phyloP scores from a whole-genome alignment of 1,140 invertebrate genomes.

The Parasteatoda tepidariorum region DNA sequence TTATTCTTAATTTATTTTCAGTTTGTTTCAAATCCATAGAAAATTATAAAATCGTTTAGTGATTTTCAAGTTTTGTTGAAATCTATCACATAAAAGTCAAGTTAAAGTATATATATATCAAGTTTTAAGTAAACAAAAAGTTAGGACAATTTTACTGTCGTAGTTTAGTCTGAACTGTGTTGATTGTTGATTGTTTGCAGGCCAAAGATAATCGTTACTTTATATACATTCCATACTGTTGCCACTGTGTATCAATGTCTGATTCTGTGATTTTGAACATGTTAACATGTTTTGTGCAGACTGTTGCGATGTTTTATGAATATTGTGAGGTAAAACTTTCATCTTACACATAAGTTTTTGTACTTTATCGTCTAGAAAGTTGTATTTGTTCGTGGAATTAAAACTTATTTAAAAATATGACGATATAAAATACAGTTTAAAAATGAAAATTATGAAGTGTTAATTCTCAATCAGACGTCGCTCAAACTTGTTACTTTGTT shows the following conservation, averaged over 20 bases:
- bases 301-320: constrained; percentile 47
- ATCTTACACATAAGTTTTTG: constrained; percentile 28
- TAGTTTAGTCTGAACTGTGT: neutral
- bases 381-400: neutral
- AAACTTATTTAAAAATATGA: too few relatives aligned
- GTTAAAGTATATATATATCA: too few relatives aligned
- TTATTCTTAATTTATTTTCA: neutral
- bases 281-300: constrained; percentile 55
- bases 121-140: neutral
- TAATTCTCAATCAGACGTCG: neutral
- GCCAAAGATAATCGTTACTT: constrained; percentile 21
- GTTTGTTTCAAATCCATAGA: neutral
- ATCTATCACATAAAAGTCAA: neutral
- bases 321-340: constrained; percentile 30
- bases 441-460: neutral
- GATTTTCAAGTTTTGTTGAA: neutral
- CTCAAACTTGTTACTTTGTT: neutral
- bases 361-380: neutral
- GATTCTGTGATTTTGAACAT: constrained; percentile 57
- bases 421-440: neutral
- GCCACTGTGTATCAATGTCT: constrained; percentile 53
- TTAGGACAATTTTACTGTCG: neutral
- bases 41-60: neutral
- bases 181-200: constrained; percentile 34
- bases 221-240: constrained; percentile 48